A percentile compares a stretch with the other conserved stretches of the same genome.
Evolutionary conservation across 2,888 invertebrate species (phyloP).

Genomic region (Drosophila setosimentum): DNA sequence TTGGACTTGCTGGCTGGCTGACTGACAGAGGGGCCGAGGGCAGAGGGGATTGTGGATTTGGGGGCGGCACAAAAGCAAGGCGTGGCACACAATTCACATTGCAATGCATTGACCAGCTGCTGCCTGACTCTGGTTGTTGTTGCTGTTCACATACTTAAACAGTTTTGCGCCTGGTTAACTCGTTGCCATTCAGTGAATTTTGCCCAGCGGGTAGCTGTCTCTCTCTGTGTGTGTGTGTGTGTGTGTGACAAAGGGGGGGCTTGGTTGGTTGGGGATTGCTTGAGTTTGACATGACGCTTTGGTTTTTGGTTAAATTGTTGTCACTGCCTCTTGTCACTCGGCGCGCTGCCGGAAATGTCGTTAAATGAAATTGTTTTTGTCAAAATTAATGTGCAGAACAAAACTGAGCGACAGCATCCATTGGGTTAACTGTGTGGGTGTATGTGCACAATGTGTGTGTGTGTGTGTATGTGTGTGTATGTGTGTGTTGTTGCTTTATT

Average conservation of each 20-base stretch:
- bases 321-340: constrained; percentile 26
- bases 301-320: constrained; percentile 37
- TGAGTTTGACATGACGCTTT: constrained; percentile 16
- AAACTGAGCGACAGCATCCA: constrained; percentile 46
- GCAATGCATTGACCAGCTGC: constrained; percentile 70
- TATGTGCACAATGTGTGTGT: constrained; percentile 4
- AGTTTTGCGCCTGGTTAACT: constrained; percentile 75
- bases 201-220: not conserved
- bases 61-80: constrained; percentile 3
- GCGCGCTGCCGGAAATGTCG: constrained; percentile 70
- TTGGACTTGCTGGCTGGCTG: constrained; percentile 4
- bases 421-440: constrained; percentile 62
- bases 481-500: not conserved
- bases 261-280: too few species aligned
- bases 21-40: not conserved
- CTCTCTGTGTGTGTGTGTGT: constrained; percentile 8
- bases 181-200: constrained; percentile 47
- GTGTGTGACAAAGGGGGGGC: not conserved
- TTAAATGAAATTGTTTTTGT: constrained; percentile 75
- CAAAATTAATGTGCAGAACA: constrained; percentile 72
- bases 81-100: constrained; percentile 32
- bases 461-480: not conserved
- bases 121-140: constrained; percentile 17
- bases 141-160: constrained; percentile 66
- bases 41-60: not conserved